Percentiles rank a stretch among this genome's conserved stretches.
These are phyloP conservation scores for Plodia interpunctella DNA, from an alignment of 1,140 invertebrate species.

Conservation along the genomic window DNA sequence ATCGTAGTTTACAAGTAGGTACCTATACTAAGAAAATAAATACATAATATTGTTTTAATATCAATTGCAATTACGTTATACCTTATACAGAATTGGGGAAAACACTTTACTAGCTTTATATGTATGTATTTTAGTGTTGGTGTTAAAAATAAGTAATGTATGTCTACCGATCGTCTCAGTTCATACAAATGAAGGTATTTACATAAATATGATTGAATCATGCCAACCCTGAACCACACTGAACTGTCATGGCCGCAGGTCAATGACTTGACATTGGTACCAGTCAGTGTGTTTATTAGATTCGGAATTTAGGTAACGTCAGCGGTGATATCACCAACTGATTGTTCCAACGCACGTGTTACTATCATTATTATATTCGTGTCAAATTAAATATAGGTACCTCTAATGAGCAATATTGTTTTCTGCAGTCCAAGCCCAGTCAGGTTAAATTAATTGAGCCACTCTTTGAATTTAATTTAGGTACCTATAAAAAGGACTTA, in stretches of 20 bases:
- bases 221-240: conserved; percentile 3
- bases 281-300: conserved; percentile 7
- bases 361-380: background rate
- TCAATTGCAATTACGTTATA: too few species aligned
- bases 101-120: too few species aligned
- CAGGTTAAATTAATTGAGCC: too few species aligned
- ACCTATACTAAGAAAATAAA: too few species aligned
- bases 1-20: background rate
- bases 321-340: background rate
- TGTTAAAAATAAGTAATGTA: too few species aligned
- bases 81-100: too few species aligned
- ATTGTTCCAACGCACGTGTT: conserved; percentile 1
- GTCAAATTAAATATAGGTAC: too few species aligned
- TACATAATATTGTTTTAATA: too few species aligned
- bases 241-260: conserved; percentile 13
- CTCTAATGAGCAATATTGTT: too few species aligned
- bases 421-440: too few species aligned
- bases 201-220: conserved; percentile 3
- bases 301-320: conserved; percentile 6
- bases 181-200: background rate
- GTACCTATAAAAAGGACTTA: too few species aligned
- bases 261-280: conserved; percentile 14
- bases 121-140: background rate
- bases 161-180: background rate
- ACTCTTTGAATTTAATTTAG: too few species aligned